phyloP scores from a whole-genome alignment of 2,888 invertebrate species.

The Agrochola litura region DNA sequence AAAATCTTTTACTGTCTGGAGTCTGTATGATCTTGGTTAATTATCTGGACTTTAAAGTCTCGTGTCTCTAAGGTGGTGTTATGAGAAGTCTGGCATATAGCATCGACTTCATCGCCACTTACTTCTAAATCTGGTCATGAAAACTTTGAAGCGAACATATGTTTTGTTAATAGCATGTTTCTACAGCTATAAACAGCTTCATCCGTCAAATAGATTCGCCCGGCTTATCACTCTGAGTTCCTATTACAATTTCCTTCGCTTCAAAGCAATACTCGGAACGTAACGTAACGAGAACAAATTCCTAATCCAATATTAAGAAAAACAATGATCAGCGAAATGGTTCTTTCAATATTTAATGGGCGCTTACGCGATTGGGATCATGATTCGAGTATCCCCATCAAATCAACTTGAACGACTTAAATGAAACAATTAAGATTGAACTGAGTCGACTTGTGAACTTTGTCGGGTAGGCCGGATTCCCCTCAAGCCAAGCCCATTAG shows the following conservation, averaged over 20 bases:
- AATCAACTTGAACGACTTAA: slow-evolving; percentile 70
- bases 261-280: slow-evolving; percentile 32
- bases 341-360: slow-evolving; percentile 67
- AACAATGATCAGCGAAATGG: slow-evolving; percentile 67
- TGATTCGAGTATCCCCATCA: slow-evolving; percentile 61
- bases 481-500: slow-evolving; percentile 71
- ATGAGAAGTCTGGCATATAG: background rate
- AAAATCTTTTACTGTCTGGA: slow-evolving; percentile 12
- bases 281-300: slow-evolving; percentile 45
- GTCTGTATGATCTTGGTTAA: background rate
- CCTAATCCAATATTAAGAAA: slow-evolving; percentile 60
- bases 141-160: background rate
- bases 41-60: background rate
- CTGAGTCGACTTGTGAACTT: slow-evolving; percentile 73
- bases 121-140: background rate
- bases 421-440: slow-evolving; percentile 77
- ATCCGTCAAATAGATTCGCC: background rate
- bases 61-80: background rate
- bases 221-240: slow-evolving; percentile 24
- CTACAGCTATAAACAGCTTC: background rate
- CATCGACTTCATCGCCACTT: background rate
- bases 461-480: slow-evolving; percentile 54
- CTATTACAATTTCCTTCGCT: slow-evolving; percentile 36
- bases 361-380: slow-evolving; percentile 64
- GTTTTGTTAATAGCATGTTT: too few relatives aligned